Evolutionary conservation across 2,888 invertebrate species (phyloP).

Genomic region (Ametastegia equiseti): DNA sequence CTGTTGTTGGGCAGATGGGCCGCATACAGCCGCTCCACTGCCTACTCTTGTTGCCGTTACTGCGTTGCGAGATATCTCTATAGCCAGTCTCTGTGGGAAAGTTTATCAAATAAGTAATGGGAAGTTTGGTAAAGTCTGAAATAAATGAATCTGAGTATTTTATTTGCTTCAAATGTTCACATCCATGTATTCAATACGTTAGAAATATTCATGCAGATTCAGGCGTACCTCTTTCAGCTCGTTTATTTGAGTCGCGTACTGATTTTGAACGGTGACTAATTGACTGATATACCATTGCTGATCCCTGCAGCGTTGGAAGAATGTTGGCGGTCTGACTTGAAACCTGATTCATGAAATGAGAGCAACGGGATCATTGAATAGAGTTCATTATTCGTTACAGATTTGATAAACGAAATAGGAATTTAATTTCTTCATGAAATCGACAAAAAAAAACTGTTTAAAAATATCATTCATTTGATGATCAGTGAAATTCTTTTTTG

Average conservation of each 20-base stretch:
- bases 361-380: neutral
- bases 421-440: too few species aligned
- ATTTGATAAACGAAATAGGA: neutral
- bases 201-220: too few species aligned
- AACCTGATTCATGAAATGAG: conserved; percentile 78
- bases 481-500: neutral
- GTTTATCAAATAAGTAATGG: conserved; percentile 17
- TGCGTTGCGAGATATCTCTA: conserved; percentile 84
- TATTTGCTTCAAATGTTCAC: neutral
- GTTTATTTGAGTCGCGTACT: conserved; percentile 88
- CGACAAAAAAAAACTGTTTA: too few species aligned
- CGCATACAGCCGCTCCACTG: conserved; percentile 57
- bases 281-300: conserved; percentile 95
- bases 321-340: conserved; percentile 95
- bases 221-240: conserved; percentile 88
- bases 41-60: conserved; percentile 77
- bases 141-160: neutral
- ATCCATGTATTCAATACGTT: neutral
- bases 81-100: conserved; percentile 79
- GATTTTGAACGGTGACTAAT: conserved; percentile 87
- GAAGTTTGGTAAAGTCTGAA: neutral
- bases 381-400: neutral
- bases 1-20: conserved; percentile 60
- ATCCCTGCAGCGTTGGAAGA: conserved; percentile 95
- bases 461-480: too few species aligned